Evolutionary conservation across 1,140 invertebrate genomes (phyloP), one percentile per base, ranked within the genome.

Genomic region (Anoplolepis gracilipes): DNA sequence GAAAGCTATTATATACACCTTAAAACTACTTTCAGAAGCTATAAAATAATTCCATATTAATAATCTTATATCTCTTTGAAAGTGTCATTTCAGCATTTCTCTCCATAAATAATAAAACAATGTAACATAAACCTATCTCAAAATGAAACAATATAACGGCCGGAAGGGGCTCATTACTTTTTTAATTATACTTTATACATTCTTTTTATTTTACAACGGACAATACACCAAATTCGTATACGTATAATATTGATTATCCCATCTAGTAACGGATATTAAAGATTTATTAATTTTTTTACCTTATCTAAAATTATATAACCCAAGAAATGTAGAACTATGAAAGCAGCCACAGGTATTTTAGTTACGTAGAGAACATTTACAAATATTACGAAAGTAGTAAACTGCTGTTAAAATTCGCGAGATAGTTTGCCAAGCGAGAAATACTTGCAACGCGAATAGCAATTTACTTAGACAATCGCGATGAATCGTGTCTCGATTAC

Each of bases 401-500:
- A 10, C 4, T 22, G 16, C 25, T 11, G 0, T 65, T 67, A 39
- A 46, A 64, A 49, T 10, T 46, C 25, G 55, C 1, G n/a, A 19
- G 8, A 10, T 16, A 42, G n/a, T 57, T 30, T 33, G 16, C 1
- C 7, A 59, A 53, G 22, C 62, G 30, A 22, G n/a, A 11, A 61
- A 59, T 39, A 39, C 16, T 55, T 55, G 25, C 36, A 11, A 33
- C 28, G 42, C 46, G 28, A 30, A 10, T 25, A 11, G 33, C 30
- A 79, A 79, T 79, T 79, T 30, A 39, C 46, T 69, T 22, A 30
- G 77, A 78, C 76, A 78, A 65, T 78, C 22, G 61, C 1, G 19
- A 3, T 28, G 62, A 55, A 79, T 79, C 42, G 76, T 30, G 33
- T 49, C 61, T 25, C 42, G 33, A 67, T 67, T 79, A 55, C 30